These are phyloP conservation scores for Ictalurus punctatus DNA, from an alignment of 2,113 vertebrate species.

Conservation along the genomic window DNA sequence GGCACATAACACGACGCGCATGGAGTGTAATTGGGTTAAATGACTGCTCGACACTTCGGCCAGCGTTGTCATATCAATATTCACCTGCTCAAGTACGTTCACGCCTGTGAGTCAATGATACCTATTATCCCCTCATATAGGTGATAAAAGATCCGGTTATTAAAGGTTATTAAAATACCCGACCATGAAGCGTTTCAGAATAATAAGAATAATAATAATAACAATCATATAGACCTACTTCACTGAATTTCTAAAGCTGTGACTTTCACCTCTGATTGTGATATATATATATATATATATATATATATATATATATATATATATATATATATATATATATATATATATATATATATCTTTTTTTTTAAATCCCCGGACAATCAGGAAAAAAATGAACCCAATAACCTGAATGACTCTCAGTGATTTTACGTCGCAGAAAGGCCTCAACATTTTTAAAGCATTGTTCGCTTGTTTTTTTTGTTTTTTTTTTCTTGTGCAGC, in stretches of 20 bases:
- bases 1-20: slow-evolving; percentile 90
- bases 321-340: too few relatives aligned
- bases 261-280: neutral
- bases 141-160: slow-evolving; percentile 6
- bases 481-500: slow-evolving; percentile 56
- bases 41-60: slow-evolving; percentile 70
- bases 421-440: neutral
- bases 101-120: slow-evolving; percentile 19
- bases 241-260: neutral
- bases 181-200: neutral
- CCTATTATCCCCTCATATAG: neutral
- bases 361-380: too few relatives aligned
- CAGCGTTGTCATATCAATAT: slow-evolving; percentile 70
- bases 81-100: slow-evolving; percentile 44
- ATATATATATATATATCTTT: too few relatives aligned
- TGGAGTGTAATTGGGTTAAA: slow-evolving; percentile 96
- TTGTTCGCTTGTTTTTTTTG: slow-evolving; percentile 19
- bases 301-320: too few relatives aligned
- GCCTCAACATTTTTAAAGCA: slow-evolving; percentile 76
- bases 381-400: neutral
- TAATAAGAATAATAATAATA: neutral
- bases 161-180: neutral
- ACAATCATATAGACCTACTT: neutral
- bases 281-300: too few relatives aligned
- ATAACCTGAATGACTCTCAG: neutral